Percentiles rank a stretch among this genome's conserved stretches.
Conservation (phyloP, 2,113 vertebrate species). For the Lontra canadensis region DNA sequence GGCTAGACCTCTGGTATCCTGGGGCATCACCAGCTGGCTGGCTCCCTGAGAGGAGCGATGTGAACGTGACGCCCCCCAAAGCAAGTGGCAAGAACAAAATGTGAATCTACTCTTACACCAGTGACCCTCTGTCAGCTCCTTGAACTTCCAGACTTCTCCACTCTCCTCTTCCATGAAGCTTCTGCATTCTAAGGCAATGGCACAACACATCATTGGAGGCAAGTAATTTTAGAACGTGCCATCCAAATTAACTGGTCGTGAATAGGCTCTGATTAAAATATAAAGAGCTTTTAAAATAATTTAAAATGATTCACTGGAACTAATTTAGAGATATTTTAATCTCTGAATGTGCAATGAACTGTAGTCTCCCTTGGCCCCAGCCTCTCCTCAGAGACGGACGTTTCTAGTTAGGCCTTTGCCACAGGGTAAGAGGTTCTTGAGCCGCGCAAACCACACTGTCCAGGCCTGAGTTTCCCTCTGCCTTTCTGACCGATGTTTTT, state of each 20-base stretch:
- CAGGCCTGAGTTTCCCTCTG: not conserved
- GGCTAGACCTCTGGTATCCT: not conserved
- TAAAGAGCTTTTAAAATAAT: slow-evolving; percentile 54
- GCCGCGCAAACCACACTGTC: not conserved
- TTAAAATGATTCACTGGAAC: slow-evolving; percentile 73
- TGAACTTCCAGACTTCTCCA: not conserved
- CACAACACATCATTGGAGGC: not conserved
- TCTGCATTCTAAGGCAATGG: not conserved
- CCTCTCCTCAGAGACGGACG: slow-evolving; percentile 14
- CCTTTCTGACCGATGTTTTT: slow-evolving; percentile 22
- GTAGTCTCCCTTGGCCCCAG: not conserved
- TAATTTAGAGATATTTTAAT: slow-evolving; percentile 52
- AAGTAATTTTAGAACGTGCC: slow-evolving; percentile 66
- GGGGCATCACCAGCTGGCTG: not conserved
- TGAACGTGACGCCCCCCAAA: not conserved
- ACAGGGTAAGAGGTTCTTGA: not conserved
- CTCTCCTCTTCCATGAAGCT: not conserved
- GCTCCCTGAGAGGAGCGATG: not conserved
- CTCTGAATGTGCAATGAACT: slow-evolving; percentile 32
- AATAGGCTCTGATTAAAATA: slow-evolving; percentile 34
- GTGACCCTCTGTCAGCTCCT: not conserved
- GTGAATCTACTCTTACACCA: not conserved
- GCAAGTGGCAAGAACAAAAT: not conserved
- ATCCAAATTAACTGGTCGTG: slow-evolving; percentile 32
- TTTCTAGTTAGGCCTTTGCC: slow-evolving; percentile 13